Base-by-base conservation (phyloP, 2,888 invertebrate genomes). In the Acronicta leporina region DNA sequence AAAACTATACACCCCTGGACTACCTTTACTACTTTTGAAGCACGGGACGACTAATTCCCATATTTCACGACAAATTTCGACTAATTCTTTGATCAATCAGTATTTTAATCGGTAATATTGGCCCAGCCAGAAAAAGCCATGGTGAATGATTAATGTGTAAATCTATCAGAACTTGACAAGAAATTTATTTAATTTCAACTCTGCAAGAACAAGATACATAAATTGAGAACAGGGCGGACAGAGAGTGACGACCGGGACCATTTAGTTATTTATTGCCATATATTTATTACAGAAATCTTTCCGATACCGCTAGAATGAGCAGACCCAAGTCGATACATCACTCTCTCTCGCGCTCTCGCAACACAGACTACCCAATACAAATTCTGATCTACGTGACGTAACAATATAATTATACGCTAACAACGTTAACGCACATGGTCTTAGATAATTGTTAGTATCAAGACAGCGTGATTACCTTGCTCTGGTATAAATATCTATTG, bases 371-470 rank as follows among this genome's bases (percentile, higher is more conserved):
- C n/a, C n/a, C n/a, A 20, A 20, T 79, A 82, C 83, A 87, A 87
- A 87, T 87, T 87, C 86, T 83, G 87, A 87, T 87, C 87, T 87
- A 87, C 84, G 84, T 75, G 73, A 74, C 63, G 56, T 68, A 63
- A 76, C 64, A 72, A 68, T 65, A 64, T 68, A 68, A 13, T 5
- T 35, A 38, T 70, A 63, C 54, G 51, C 68, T 72, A 58, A 74
- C 63, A 64, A 69, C 60, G 47, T 45, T 52, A 59, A 64, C 68
- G 58, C 67, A 30, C 55, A 50, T 66, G 61, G 60, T 65, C 62
- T 62, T 51, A 46, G 13, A 49, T 51, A 60, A 43, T 55, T 43
- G 50, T 52, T 33, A 40, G 14, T 27, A 43, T 46, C 27, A 42
- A 33, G 53, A 50, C 42, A 50, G 65, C 46, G 41, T 11, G 15